These are phyloP conservation scores for Odocoileus hemionus DNA, from an alignment of 2,113 vertebrate genomes.

Conservation along the genomic window DNA sequence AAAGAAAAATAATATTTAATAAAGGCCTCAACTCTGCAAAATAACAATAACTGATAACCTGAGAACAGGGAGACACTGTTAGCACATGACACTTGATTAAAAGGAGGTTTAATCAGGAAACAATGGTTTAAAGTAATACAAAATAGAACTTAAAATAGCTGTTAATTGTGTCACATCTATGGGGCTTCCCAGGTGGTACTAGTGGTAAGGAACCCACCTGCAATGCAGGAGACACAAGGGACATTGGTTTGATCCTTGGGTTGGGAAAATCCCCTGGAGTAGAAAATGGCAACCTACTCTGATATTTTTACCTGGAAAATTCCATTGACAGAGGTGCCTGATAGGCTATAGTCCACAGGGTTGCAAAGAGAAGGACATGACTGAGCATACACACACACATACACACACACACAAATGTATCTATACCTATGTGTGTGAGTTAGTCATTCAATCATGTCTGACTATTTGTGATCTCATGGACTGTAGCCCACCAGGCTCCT, in stretches of 20 bases:
- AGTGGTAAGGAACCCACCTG: not conserved
- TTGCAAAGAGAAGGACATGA: not conserved
- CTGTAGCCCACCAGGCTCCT: not conserved
- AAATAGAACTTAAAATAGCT: not conserved
- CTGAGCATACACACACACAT: not conserved
- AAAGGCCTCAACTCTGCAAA: not conserved
- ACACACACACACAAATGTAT: not conserved
- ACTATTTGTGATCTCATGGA: not conserved
- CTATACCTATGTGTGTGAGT: not conserved
- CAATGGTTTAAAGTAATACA: not conserved
- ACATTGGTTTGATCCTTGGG: not conserved
- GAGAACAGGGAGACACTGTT: not conserved
- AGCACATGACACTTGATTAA: not conserved
- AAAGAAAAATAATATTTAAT: conserved; percentile 9
- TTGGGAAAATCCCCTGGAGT: not conserved
- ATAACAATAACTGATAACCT: not conserved
- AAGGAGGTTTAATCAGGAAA: not conserved
- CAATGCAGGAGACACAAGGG: not conserved
- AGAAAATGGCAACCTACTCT: not conserved
- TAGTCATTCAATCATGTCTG: not conserved
- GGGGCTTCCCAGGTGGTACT: not conserved
- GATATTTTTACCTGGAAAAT: not conserved
- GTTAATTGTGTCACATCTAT: not conserved
- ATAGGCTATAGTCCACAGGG: rapidly evolving
- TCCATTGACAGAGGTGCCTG: not conserved